Conservation (phyloP, 2,797 vertebrate species). For the Okamejei kenojei region DNA sequence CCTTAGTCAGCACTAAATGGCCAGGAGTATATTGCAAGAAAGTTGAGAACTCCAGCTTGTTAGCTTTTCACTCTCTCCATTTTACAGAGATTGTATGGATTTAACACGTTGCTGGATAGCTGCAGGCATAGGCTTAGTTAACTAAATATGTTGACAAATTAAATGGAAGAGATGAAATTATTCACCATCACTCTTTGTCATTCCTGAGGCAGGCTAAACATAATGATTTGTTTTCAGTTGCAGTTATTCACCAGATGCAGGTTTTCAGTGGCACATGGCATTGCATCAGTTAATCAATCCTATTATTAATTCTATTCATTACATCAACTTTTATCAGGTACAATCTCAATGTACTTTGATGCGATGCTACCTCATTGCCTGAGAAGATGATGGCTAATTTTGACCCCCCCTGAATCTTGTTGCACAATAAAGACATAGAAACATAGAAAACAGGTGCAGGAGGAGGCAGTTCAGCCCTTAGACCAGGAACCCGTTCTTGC, state of each 20-base stretch:
- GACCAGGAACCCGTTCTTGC: too few relatives aligned
- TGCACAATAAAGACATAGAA: background rate
- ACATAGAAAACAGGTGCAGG: too few relatives aligned
- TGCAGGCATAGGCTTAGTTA: background rate
- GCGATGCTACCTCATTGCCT: background rate
- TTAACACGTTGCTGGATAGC: background rate
- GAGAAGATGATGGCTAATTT: background rate
- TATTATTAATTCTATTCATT: background rate
- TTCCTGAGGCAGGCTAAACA: background rate
- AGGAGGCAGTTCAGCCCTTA: too few relatives aligned
- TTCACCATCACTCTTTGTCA: background rate
- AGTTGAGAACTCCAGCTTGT: background rate
- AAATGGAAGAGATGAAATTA: slow-evolving; percentile 17
- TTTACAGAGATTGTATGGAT: slow-evolving; percentile 6
- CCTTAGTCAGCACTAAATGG: background rate
- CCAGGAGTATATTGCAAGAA: background rate
- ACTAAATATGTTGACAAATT: slow-evolving; percentile 24
- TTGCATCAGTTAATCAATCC: background rate
- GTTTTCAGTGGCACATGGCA: background rate
- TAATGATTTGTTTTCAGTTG: slow-evolving; percentile 12
- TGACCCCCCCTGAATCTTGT: background rate
- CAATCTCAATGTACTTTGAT: background rate
- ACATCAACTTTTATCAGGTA: background rate
- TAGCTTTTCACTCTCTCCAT: background rate
- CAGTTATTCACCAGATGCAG: background rate